Conservation (phyloP, 1,140 invertebrate species). For the Drepana arcuata region DNA sequence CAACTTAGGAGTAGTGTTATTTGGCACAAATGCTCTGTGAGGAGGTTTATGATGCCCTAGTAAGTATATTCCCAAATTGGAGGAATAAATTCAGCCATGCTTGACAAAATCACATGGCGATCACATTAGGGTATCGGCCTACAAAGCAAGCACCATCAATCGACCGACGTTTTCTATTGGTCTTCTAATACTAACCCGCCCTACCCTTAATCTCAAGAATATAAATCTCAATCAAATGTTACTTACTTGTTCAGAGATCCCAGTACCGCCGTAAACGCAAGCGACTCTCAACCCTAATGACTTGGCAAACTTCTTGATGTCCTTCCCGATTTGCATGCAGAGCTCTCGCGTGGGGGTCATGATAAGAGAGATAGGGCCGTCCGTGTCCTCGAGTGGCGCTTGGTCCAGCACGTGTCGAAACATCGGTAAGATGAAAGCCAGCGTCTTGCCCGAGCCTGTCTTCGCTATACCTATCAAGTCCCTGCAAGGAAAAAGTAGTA, state of each 20-base stretch:
- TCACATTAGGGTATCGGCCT: too few relatives aligned
- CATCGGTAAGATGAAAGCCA: constrained; percentile 99
- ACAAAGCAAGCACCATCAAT: too few relatives aligned
- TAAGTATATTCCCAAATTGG: too few relatives aligned
- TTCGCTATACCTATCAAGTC: constrained; percentile 99
- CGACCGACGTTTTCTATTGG: too few relatives aligned
- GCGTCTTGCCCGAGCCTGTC: constrained; percentile 98
- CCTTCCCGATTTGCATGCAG: constrained; percentile 98
- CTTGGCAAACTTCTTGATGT: constrained; percentile 97
- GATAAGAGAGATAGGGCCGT: constrained; percentile 96
- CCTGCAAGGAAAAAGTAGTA: constrained; percentile 64
- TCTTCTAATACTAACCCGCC: too few relatives aligned
- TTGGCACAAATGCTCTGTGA: too few relatives aligned
- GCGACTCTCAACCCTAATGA: constrained; percentile 89
- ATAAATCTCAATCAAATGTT: too few relatives aligned
- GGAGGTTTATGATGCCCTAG: too few relatives aligned
- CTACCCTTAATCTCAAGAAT: too few relatives aligned
- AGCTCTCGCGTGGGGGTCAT: constrained; percentile 99
- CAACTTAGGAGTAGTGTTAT: too few relatives aligned
- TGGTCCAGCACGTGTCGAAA: constrained; percentile 98
- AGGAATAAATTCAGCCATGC: too few relatives aligned
- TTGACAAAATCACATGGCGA: too few relatives aligned
- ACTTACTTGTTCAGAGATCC: constrained; percentile 89
- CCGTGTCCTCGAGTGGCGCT: constrained; percentile 91
- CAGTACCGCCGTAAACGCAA: constrained; percentile 99